Conservation (phyloP, 1,140 invertebrate genomes). For the Telenomus remus region DNA sequence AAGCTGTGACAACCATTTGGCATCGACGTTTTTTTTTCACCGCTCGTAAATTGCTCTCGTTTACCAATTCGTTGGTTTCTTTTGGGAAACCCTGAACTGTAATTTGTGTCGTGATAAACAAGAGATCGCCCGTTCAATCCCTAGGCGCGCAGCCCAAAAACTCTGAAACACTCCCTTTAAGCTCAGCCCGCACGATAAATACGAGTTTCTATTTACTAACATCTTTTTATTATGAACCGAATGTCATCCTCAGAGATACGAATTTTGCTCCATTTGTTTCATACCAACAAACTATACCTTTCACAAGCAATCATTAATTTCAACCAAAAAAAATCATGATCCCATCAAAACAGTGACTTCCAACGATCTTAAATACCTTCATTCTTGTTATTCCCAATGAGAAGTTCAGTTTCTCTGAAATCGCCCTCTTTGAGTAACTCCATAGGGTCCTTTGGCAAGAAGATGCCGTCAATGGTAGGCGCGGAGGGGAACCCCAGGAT, state of each 20-base stretch:
- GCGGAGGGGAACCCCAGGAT: slow-evolving; percentile 92
- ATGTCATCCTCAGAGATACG: not conserved
- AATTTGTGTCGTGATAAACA: not conserved
- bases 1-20: no score
- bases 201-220: not conserved
- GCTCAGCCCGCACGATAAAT: not conserved
- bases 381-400: slow-evolving; percentile 91
- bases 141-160: not conserved
- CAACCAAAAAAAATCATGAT: no score
- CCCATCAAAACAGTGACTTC: no score
- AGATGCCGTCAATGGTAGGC: slow-evolving; percentile 90
- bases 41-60: no score
- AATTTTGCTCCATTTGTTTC: no score
- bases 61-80: no score
- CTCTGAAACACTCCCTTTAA: slow-evolving; percentile 1
- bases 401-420: slow-evolving; percentile 88
- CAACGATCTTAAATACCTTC: slow-evolving; percentile 88
- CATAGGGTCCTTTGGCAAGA: slow-evolving; percentile 88
- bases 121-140: not conserved
- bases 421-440: slow-evolving; percentile 87
- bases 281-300: no score
- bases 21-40: no score
- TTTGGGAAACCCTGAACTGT: not conserved
- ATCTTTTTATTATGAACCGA: not conserved
- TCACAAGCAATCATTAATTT: no score